Percentiles rank a stretch among this genome's conserved stretches.
Conservation (phyloP, 2,888 invertebrate genomes). For the Stomorhina lunata region DNA sequence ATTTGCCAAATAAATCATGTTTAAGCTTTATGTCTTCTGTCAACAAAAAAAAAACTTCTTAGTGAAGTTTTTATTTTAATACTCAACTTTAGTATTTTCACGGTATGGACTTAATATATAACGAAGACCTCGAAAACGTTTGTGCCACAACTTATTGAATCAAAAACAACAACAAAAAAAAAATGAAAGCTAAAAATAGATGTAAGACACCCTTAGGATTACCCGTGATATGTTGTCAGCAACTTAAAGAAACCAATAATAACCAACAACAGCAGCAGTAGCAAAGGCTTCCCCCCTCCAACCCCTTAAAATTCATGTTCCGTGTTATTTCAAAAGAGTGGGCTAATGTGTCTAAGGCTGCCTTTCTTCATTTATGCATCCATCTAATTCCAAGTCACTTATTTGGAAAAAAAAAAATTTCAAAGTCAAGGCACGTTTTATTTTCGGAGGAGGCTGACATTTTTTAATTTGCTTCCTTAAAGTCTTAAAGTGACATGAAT, state of each 20-base stretch:
- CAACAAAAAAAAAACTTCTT: conserved; percentile 9
- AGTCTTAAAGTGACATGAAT: neutral
- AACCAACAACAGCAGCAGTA: too few species aligned
- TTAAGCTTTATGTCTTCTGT: conserved; percentile 14
- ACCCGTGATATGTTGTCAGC: neutral
- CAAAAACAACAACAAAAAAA: neutral
- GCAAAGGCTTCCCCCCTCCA: too few species aligned
- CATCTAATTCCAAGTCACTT: neutral
- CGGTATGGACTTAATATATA: too few species aligned
- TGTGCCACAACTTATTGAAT: neutral
- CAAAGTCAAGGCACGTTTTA: neutral
- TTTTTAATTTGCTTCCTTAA: neutral
- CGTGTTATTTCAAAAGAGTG: neutral
- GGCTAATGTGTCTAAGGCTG: neutral
- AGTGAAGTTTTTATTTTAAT: neutral
- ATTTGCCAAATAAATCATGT: neutral
- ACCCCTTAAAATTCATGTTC: too few species aligned
- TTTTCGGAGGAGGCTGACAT: neutral
- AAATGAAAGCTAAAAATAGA: neutral
- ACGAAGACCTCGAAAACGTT: too few species aligned
- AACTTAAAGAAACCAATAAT: neutral
- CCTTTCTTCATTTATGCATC: neutral
- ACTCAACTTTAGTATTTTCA: neutral
- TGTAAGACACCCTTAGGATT: neutral
- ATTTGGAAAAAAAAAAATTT: neutral